These are phyloP conservation scores for Holacanthella duospinosa DNA, from an alignment of 2,888 invertebrate genomes.

Conservation along the genomic window DNA sequence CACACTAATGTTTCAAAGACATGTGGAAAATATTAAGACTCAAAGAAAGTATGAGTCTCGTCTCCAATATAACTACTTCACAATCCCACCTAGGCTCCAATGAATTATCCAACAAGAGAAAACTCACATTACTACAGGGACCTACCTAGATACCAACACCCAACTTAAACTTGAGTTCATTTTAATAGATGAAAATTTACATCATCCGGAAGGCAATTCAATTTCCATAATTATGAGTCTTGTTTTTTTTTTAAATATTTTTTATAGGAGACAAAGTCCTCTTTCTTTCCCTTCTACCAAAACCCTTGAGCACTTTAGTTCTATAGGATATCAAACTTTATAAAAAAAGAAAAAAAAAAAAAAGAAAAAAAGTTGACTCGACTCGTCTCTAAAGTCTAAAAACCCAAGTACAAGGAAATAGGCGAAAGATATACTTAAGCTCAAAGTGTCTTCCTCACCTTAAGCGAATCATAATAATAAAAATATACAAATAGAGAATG, in stretches of 20 bases:
- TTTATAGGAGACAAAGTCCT: background rate
- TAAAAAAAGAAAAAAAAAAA: too few relatives aligned
- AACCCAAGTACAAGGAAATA: background rate
- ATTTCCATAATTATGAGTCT: conserved; percentile 33
- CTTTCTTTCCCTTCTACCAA: background rate
- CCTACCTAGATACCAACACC: background rate
- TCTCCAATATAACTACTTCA: too few relatives aligned
- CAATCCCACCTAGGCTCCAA: too few relatives aligned
- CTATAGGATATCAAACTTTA: background rate
- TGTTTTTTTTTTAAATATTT: conserved; percentile 8
- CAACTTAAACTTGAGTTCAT: background rate
- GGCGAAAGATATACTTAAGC: background rate
- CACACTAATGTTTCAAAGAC: too few relatives aligned
- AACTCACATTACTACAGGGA: too few relatives aligned
- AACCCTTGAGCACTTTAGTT: background rate
- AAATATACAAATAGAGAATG: background rate
- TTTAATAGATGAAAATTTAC: conserved; percentile 19
- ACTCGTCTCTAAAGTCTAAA: too few relatives aligned
- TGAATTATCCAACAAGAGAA: too few relatives aligned
- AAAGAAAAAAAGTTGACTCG: too few relatives aligned
- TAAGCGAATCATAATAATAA: conserved; percentile 3
- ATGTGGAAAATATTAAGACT: too few relatives aligned
- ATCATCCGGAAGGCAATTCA: conserved; percentile 26
- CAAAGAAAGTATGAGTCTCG: too few relatives aligned
- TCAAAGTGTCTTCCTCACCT: background rate